Percentiles rank a stretch among this genome's conserved stretches.
phyloP scores from a whole-genome alignment of 2,888 invertebrate genomes.

The Caenorhabditis sp. region DNA sequence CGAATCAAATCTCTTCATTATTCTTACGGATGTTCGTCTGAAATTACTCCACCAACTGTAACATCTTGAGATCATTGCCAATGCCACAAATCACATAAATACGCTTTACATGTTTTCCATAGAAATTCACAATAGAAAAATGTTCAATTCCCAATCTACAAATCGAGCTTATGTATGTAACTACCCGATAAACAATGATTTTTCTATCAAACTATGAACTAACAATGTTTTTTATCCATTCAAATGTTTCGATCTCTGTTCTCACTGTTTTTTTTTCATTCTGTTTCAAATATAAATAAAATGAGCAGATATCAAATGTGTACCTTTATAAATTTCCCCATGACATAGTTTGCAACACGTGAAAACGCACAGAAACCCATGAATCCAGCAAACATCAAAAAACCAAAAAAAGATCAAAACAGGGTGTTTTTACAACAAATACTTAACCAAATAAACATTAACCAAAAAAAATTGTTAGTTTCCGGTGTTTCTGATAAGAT shows the following conservation, averaged over 20 bases:
- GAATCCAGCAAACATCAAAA: not conserved
- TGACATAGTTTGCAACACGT: no score
- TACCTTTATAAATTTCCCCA: no score
- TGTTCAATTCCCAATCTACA: no score
- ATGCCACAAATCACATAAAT: not conserved
- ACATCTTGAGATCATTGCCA: not conserved
- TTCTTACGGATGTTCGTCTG: conserved; percentile 27
- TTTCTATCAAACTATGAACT: no score
- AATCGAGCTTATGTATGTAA: no score
- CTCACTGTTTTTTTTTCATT: no score
- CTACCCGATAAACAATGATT: no score
- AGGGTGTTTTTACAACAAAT: not conserved
- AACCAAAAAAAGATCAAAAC: not conserved
- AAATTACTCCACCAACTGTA: conserved; percentile 31
- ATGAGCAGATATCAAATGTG: no score
- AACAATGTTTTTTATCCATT: no score
- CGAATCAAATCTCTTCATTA: conserved; percentile 34
- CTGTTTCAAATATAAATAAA: no score
- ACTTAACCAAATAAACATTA: not conserved
- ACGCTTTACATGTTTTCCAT: not conserved
- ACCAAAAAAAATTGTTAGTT: not conserved
- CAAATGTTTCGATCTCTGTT: no score
- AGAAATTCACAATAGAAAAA: not conserved
- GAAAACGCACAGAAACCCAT: no score
- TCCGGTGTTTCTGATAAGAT: not conserved